phyloP scores from a whole-genome alignment of 2,888 invertebrate genomes.

The Leptinotarsa tumamoca region DNA sequence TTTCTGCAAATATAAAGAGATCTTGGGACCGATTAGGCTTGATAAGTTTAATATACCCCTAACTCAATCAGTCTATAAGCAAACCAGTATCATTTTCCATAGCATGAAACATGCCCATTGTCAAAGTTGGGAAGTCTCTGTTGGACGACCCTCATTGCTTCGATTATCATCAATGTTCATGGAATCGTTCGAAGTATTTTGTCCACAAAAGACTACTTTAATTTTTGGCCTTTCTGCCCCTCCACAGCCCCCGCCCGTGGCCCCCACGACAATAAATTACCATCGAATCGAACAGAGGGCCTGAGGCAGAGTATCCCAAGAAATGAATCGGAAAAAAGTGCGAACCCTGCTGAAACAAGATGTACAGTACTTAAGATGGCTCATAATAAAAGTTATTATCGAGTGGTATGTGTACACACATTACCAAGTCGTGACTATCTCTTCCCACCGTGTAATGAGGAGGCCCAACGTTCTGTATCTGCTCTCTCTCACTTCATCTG shows the following conservation, averaged over 20 bases:
- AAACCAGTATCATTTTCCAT: too few species aligned
- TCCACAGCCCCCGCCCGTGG: slow-evolving; percentile 7
- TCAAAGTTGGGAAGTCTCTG: too few species aligned
- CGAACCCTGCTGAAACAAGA: slow-evolving; percentile 59
- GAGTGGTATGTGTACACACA: slow-evolving; percentile 59
- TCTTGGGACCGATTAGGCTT: too few species aligned
- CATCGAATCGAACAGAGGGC: slow-evolving; percentile 12
- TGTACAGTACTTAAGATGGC: slow-evolving; percentile 63
- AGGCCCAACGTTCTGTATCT: slow-evolving; percentile 55
- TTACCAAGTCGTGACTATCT: slow-evolving; percentile 66
- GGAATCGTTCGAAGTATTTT: too few species aligned
- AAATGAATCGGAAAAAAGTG: slow-evolving; percentile 24
- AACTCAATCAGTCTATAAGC: too few species aligned
- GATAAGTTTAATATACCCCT: too few species aligned
- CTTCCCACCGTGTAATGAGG: slow-evolving; percentile 68
- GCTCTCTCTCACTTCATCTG: slow-evolving; percentile 50
- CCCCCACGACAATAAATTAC: slow-evolving; percentile 8
- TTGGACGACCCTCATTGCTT: too few species aligned
- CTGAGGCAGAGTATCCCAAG: slow-evolving; percentile 27
- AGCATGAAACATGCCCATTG: too few species aligned
- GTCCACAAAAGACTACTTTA: background rate
- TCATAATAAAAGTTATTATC: slow-evolving; percentile 66
- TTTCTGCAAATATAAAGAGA: too few species aligned
- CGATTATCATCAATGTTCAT: too few species aligned
- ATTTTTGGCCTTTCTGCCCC: slow-evolving; percentile 1